These are phyloP conservation scores for Leucozona laternaria DNA, from an alignment of 2,888 invertebrate genomes.

Conservation along the genomic window DNA sequence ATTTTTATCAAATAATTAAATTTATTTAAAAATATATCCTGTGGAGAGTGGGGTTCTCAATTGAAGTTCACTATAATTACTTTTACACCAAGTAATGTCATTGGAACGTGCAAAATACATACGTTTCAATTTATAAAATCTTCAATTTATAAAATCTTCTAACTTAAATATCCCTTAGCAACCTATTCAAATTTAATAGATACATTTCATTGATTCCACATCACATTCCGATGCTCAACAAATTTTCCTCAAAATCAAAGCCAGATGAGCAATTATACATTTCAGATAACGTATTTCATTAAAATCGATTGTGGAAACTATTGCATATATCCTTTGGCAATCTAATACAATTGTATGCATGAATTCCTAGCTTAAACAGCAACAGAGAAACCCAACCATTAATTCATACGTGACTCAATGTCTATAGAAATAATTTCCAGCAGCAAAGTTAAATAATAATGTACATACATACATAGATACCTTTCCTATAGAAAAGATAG, in stretches of 20 bases:
- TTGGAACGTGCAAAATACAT: no score
- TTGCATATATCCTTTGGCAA: constrained; percentile 24
- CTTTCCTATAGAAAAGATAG: not conserved
- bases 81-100: no score
- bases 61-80: no score
- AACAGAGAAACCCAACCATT: constrained; percentile 12
- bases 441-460: constrained; percentile 40
- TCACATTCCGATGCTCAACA: not conserved
- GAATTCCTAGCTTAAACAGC: constrained; percentile 3
- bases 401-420: constrained; percentile 54
- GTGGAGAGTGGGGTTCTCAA: no score
- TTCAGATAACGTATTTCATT: constrained; percentile 42
- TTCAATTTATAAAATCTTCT: not conserved
- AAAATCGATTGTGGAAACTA: constrained; percentile 20
- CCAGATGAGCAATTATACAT: constrained; percentile 8
- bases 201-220: not conserved
- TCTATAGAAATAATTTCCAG: constrained; percentile 42
- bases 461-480: no score
- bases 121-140: no score
- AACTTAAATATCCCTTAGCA: not conserved
- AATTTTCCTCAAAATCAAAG: constrained; percentile 29
- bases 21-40: no score
- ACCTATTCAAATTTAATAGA: not conserved
- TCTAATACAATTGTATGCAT: constrained; percentile 48
- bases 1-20: no score